Percentiles rank a stretch among this genome's conserved stretches.
Evolutionary conservation across 2,797 vertebrate species (phyloP).

Genomic region (Dendrocincla tyrannina): DNA sequence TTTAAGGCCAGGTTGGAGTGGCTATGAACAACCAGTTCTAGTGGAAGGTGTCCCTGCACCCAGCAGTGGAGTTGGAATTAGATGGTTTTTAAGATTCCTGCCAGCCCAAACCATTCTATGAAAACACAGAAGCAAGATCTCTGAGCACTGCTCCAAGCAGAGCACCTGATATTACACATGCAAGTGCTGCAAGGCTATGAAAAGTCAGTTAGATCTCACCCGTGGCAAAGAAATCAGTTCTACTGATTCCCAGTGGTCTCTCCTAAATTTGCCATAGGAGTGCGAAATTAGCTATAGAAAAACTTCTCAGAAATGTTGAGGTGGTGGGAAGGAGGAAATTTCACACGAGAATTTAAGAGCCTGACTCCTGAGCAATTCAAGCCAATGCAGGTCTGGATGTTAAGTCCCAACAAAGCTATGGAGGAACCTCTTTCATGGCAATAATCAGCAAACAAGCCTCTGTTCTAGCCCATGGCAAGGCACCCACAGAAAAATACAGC

Average conservation of each 20-base stretch:
- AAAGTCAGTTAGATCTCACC: background rate
- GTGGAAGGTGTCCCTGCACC: background rate
- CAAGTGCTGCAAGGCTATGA: accelerated
- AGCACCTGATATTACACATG: background rate
- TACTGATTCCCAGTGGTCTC: background rate
- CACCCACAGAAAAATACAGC: background rate
- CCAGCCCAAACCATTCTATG: background rate
- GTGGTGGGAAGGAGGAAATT: background rate
- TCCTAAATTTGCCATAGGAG: background rate
- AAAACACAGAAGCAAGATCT: background rate
- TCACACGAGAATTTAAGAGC: background rate
- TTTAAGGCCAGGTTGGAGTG: background rate
- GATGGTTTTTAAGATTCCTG: background rate
- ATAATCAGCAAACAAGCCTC: background rate
- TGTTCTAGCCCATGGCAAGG: background rate
- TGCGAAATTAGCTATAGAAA: background rate
- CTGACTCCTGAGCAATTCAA: accelerated
- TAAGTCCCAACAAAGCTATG: background rate
- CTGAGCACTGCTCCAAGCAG: background rate
- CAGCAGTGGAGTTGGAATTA: background rate
- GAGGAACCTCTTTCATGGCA: background rate
- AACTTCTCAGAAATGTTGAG: background rate
- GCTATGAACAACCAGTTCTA: background rate
- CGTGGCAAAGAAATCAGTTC: background rate
- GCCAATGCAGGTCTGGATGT: background rate